Conservation (phyloP, 2,113 vertebrate genomes). For the Sceloporus tristichus region DNA sequence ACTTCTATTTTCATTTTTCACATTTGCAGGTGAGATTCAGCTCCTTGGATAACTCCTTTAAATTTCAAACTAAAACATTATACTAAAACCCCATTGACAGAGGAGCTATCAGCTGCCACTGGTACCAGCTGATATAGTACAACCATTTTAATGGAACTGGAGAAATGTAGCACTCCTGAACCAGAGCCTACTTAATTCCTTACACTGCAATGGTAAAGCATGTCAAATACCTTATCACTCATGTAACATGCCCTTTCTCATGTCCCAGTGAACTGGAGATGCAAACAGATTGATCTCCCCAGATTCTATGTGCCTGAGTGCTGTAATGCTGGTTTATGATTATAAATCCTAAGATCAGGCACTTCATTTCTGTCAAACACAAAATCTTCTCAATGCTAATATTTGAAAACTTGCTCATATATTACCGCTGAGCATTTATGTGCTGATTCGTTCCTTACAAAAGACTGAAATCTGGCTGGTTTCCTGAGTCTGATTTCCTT, state of each 20-base stretch:
- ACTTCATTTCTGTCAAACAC: constrained; percentile 16
- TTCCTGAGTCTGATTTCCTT: neutral
- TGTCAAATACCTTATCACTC: neutral
- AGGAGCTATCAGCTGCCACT: too few relatives aligned
- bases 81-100: too few relatives aligned
- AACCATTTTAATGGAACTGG: too few relatives aligned
- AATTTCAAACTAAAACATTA: too few relatives aligned
- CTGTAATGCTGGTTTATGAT: neutral
- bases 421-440: neutral
- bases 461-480: neutral
- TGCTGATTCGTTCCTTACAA: constrained; percentile 12
- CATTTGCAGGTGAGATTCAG: neutral
- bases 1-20: neutral
- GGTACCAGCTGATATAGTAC: too few relatives aligned
- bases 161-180: neutral
- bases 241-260: neutral
- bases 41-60: neutral
- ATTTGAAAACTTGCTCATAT: neutral
- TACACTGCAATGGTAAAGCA: neutral
- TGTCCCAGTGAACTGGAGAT: neutral
- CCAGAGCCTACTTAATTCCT: neutral
- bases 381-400: constrained; percentile 4
- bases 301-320: neutral
- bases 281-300: neutral
- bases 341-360: constrained; percentile 1